These are phyloP conservation scores for Forbesichthys agassizii DNA, from an alignment of 2,113 vertebrate genomes.

Conservation along the genomic window DNA sequence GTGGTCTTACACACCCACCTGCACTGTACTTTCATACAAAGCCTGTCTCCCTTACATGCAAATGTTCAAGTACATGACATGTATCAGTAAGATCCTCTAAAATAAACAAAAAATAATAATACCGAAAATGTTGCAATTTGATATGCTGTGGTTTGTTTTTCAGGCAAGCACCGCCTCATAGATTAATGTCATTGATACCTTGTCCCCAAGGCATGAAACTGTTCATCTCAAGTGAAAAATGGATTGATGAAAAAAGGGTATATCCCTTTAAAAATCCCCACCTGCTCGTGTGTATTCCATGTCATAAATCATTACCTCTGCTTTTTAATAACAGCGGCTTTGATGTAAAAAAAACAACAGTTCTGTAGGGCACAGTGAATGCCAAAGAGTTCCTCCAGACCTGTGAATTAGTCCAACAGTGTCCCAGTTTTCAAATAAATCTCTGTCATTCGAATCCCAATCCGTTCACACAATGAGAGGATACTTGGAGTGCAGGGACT, in stretches of 20 bases:
- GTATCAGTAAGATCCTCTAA: too few species aligned
- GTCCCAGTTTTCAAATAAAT: not conserved
- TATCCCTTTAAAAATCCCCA: slow-evolving; percentile 44
- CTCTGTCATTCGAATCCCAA: too few species aligned
- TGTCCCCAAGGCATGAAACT: too few species aligned
- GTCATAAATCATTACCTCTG: not conserved
- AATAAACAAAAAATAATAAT: not conserved
- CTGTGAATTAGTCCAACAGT: too few species aligned
- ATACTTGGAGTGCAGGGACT: slow-evolving; percentile 55
- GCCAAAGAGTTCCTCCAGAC: not conserved
- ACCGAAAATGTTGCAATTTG: not conserved
- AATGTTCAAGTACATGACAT: slow-evolving; percentile 1
- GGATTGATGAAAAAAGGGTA: too few species aligned
- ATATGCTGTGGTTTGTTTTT: not conserved
- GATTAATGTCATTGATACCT: too few species aligned
- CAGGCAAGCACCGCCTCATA: not conserved
- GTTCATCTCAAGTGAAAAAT: too few species aligned
- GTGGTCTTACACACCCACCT: slow-evolving; percentile 4
- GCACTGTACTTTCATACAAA: slow-evolving; percentile 17
- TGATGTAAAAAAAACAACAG: not conserved
- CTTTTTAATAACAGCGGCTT: not conserved
- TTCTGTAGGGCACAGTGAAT: not conserved
- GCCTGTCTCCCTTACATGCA: not conserved
- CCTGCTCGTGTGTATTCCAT: not conserved
- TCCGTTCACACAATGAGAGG: slow-evolving; percentile 60